Base-by-base conservation (phyloP, 2,113 vertebrate species). In the Elephas maximus region DNA sequence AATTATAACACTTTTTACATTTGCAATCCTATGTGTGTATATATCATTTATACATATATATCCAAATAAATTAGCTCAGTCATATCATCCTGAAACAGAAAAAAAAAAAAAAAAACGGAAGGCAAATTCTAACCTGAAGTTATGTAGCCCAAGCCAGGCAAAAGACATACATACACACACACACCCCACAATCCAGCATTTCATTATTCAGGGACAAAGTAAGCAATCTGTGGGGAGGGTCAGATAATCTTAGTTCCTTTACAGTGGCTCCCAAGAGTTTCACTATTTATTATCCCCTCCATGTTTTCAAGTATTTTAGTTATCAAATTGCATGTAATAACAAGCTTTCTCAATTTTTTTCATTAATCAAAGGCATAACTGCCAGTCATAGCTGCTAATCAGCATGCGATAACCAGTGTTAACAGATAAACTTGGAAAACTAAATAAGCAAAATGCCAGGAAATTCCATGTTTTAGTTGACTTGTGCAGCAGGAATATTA, bases 281-380 rank as follows among this genome's bases (percentile, higher is more conserved):
- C 51, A 88, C 65, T 63, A 62, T 77, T 85, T 79, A 87, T 91
- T 96, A 15, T 76, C 53, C 12, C 12, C 84, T 14, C 37, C 53
- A 79, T 57, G 30, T 87, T 96, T 97, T 97, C 74, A 96, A 96
- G 91, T 96, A 96, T 82, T 83, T 94, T 94, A 76, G 69, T 93
- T 96, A 92, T 76, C 67, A 95, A 94, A 94, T 23, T 96, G 60
- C 9, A 95, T 80, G 79, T 76, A 92, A 93, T 77, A 94, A 95
- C 8, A 97, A 33, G 18, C 6, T 96, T 96, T 93, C 57, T 93
- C 21, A 30, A 41, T 41, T 37, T 74, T 90, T 92, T 92, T 81
- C 62, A 93, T 78, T 74, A 86, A 90, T 90, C 78, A 95, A 96
- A 95, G 86, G 41, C 65, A 93, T 76, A 90, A 96, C 41, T 48